Conservation (phyloP, 2,113 vertebrate genomes). For the Thinocorus orbignyianus region DNA sequence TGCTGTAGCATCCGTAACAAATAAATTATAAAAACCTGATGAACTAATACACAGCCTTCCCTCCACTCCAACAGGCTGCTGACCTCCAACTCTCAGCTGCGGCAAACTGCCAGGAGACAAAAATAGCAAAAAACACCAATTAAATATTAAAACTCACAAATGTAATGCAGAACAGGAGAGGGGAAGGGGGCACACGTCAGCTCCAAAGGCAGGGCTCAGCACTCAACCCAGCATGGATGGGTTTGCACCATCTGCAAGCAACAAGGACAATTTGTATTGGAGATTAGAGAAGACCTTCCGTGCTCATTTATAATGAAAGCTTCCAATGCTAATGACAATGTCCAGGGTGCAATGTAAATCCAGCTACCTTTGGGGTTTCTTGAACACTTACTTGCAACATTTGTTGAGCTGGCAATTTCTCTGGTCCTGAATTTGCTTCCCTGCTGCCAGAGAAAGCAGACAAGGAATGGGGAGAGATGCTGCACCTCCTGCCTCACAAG, state of each 20-base stretch:
- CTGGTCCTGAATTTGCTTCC: not conserved
- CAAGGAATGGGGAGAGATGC: not conserved
- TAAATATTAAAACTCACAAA: conserved; percentile 40
- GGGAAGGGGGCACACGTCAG: not conserved
- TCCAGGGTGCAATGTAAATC: conserved; percentile 32
- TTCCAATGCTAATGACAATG: not conserved
- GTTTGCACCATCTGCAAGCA: conserved; percentile 17
- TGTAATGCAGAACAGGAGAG: not conserved
- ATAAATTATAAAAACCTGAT: not conserved
- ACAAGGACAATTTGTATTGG: not conserved
- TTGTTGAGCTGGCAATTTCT: not conserved
- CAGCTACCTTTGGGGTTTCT: not conserved
- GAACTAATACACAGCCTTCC: not conserved
- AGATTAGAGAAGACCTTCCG: conserved; percentile 13
- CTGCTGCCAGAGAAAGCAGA: not conserved
- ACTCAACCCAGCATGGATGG: not conserved
- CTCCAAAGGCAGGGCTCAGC: not conserved
- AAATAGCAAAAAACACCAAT: conserved; percentile 9
- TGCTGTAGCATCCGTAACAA: not conserved
- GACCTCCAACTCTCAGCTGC: not conserved
- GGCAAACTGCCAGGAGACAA: not conserved
- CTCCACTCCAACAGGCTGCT: not conserved
- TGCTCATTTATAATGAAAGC: conserved; percentile 27
- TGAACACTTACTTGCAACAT: not conserved
- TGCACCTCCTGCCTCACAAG: not conserved